Evolutionary conservation across 2,888 invertebrate genomes (phyloP).

Genomic region (Vanessa cardui): DNA sequence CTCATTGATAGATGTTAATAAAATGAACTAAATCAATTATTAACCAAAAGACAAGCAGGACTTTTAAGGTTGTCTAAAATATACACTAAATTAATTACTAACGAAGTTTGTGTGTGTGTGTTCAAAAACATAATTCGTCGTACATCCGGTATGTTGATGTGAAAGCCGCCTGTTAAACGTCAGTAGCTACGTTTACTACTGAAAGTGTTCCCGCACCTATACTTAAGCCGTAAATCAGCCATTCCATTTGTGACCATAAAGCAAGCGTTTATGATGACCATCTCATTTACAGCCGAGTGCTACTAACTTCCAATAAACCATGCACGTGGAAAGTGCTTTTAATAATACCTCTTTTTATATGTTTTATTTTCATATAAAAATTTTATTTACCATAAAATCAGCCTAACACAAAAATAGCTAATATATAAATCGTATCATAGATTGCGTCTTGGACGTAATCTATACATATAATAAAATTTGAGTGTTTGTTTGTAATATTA

Average conservation of each 20-base stretch:
- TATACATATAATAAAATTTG: too few relatives aligned
- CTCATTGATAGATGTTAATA: too few relatives aligned
- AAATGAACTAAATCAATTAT: too few relatives aligned
- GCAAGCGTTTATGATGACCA: constrained; percentile 36
- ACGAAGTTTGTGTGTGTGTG: too few relatives aligned
- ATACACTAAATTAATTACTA: too few relatives aligned
- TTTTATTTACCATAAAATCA: neutral
- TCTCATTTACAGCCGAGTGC: constrained; percentile 37
- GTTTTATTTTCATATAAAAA: neutral
- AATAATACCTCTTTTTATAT: neutral
- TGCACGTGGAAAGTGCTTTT: constrained; percentile 12
- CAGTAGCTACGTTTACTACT: constrained; percentile 3
- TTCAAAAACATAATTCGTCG: too few relatives aligned
- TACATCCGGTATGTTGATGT: neutral
- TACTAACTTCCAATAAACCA: constrained; percentile 25
- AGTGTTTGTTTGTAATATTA: too few relatives aligned
- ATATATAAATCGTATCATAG: too few relatives aligned
- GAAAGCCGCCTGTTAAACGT: neutral
- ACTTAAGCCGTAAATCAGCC: constrained; percentile 39
- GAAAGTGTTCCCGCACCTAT: constrained; percentile 19
- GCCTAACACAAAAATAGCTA: too few relatives aligned
- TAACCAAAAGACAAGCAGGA: too few relatives aligned
- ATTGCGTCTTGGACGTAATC: too few relatives aligned
- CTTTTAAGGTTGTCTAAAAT: too few relatives aligned
- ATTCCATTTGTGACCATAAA: constrained; percentile 41